Evolutionary conservation across 2,888 invertebrate genomes (phyloP).

Genomic region (Nysson spinosus): DNA sequence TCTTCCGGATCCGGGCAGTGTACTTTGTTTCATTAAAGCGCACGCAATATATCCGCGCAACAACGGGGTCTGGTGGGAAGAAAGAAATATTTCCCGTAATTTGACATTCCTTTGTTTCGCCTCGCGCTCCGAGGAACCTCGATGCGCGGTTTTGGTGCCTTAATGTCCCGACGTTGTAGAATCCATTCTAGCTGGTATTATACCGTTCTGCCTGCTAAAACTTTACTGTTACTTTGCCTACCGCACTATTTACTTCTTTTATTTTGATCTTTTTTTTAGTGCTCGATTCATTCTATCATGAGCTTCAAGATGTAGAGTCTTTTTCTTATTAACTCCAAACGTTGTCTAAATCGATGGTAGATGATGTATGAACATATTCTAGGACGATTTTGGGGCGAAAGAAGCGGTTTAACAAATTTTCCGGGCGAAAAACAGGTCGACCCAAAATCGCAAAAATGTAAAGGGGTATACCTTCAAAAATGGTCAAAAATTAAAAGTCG

Average conservation of each 20-base stretch:
- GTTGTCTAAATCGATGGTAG: no score
- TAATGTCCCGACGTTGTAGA: constrained; percentile 33
- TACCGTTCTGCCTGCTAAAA: constrained; percentile 7
- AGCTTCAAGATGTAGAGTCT: no score
- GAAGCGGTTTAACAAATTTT: no score
- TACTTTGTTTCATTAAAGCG: constrained; percentile 52
- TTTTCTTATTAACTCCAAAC: no score
- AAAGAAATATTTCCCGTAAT: constrained; percentile 54
- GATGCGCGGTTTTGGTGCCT: constrained; percentile 31
- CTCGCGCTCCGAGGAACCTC: constrained; percentile 5
- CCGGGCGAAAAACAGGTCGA: no score
- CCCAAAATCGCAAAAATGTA: no score
- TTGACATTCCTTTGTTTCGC: constrained; percentile 50
- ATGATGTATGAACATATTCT: no score
- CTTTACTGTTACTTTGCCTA: constrained; percentile 12
- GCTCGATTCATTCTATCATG: no score
- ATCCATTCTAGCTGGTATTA: constrained; percentile 25
- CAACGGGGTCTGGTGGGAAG: constrained; percentile 15
- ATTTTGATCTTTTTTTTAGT: background rate
- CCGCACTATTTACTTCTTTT: background rate
- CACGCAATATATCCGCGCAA: constrained; percentile 35
- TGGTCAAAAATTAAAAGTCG: no score
- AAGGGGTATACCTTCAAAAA: no score
- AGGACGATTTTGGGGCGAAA: no score
- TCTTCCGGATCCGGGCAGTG: constrained; percentile 19